Conservation (phyloP, 2,888 invertebrate species). For the Masnerella sp. region DNA sequence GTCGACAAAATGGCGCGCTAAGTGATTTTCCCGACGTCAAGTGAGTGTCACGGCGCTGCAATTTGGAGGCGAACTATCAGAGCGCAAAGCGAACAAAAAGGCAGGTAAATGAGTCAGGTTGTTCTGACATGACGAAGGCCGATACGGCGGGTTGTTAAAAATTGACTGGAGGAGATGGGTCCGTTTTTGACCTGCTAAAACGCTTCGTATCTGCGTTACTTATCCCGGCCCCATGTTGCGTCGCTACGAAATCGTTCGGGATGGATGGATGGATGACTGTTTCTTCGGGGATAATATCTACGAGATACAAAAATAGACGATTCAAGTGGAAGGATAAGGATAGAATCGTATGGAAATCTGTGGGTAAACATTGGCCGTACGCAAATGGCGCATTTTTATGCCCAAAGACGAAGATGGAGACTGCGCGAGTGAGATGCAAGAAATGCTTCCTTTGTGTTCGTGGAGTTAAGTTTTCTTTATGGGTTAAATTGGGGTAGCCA, state of each 20-base stretch:
- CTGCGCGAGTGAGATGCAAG: not conserved
- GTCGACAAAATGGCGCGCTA: constrained; percentile 9
- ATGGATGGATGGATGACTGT: constrained; percentile 55
- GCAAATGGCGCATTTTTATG: constrained; percentile 14
- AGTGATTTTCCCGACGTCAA: constrained; percentile 10
- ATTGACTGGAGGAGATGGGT: constrained; percentile 29
- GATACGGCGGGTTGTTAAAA: constrained; percentile 31
- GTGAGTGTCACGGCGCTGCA: constrained; percentile 11
- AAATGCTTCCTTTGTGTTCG: constrained; percentile 5
- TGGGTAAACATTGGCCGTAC: constrained; percentile 13
- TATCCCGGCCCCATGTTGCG: constrained; percentile 29
- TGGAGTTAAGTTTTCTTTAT: not conserved
- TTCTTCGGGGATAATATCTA: constrained; percentile 45
- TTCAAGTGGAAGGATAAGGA: not conserved
- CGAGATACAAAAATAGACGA: constrained; percentile 27
- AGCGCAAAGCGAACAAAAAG: constrained; percentile 21
- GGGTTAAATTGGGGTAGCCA: not conserved
- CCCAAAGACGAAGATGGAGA: not conserved
- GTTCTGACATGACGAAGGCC: constrained; percentile 37
- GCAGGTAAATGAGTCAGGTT: constrained; percentile 18
- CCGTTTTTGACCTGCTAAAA: constrained; percentile 44
- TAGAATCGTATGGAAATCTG: constrained; percentile 6
- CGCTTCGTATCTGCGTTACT: constrained; percentile 14
- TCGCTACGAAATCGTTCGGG: constrained; percentile 21
- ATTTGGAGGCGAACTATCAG: constrained; percentile 9